Evolutionary conservation across 2,113 vertebrate genomes (phyloP).

Genomic region (Alexandromys fortis): DNA sequence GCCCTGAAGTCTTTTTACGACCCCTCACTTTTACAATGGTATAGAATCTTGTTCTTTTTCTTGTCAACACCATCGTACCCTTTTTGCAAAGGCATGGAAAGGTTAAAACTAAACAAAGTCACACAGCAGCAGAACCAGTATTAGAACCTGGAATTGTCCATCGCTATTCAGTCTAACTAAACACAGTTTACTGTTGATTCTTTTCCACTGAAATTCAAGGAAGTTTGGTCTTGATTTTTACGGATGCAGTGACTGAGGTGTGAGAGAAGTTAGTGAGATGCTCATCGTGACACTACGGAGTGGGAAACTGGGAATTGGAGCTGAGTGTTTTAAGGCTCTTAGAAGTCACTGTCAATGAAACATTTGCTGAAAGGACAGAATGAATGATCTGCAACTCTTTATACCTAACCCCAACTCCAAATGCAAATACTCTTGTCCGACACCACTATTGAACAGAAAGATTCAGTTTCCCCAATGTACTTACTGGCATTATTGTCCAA

Average conservation of each 20-base stretch:
- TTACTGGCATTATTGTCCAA: background rate
- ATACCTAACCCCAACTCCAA: background rate
- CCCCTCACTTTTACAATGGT: background rate
- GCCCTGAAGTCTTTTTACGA: background rate
- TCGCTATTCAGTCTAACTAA: background rate
- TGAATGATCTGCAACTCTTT: background rate
- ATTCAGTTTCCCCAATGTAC: background rate
- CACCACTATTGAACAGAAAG: background rate
- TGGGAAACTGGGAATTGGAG: background rate
- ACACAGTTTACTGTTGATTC: background rate
- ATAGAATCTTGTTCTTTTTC: background rate
- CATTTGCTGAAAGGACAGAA: constrained; percentile 11
- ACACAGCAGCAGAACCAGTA: background rate
- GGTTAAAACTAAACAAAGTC: background rate
- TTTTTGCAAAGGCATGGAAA: background rate
- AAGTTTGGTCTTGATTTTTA: background rate
- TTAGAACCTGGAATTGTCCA: background rate
- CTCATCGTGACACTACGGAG: background rate
- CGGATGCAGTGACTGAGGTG: background rate
- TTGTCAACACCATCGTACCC: background rate
- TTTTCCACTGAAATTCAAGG: background rate
- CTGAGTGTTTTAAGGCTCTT: background rate
- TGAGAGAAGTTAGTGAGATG: background rate
- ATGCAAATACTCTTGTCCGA: background rate
- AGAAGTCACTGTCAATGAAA: background rate